Base-by-base conservation (phyloP, 2,797 vertebrate genomes). In the Lates japonicus region DNA sequence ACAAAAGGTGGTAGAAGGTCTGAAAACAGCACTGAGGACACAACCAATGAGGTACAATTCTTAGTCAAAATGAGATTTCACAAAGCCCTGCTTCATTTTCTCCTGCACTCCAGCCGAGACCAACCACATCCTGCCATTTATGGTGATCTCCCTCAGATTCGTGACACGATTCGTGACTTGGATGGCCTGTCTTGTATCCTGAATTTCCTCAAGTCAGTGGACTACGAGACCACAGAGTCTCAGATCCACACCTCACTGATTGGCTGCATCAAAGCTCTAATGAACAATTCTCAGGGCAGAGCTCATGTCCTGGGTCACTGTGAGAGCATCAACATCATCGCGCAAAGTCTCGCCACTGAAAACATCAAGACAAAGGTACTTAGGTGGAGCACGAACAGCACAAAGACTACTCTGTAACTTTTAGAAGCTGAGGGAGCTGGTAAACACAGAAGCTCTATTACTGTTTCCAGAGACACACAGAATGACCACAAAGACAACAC, bases 221-320 rank as follows among this genome's bases (percentile, higher is more conserved):
- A 99, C 96, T 97, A 97, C 1, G 97, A 98, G 94, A 98, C 96
- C 0, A 96, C 94, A 0, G 97, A 99, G 94, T 98, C 97, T 82
- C 96, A 96, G 84, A 96, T 98, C 94, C 98, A 99, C 95, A 98
- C 97, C 66, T 98, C 98, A 0, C 95, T 99, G 91, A 98, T 99
- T 42, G 98, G 98, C 46, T 99, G 97, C 92, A 97, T 99, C 90
- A 99, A 99, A 92, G 97, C 98, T 4, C 95, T 99, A 88, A 98
- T 99, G 98, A 99, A 99, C 94, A 99, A 98, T 95, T 97, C 97
- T 88, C 97, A 97, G 92, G 98, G 98, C 46, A 92, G 97, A 86
- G 96, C 97, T 78, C 97, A 99, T 0, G 97, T 99, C 51, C 95
- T 99, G 91, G 97, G 96, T 48, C 98, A 99, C 88, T 93, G 95